Percentiles rank a stretch among this genome's conserved stretches.
phyloP scores from a whole-genome alignment of 2,888 invertebrate genomes.

The Drosophila parthenogenetica region DNA sequence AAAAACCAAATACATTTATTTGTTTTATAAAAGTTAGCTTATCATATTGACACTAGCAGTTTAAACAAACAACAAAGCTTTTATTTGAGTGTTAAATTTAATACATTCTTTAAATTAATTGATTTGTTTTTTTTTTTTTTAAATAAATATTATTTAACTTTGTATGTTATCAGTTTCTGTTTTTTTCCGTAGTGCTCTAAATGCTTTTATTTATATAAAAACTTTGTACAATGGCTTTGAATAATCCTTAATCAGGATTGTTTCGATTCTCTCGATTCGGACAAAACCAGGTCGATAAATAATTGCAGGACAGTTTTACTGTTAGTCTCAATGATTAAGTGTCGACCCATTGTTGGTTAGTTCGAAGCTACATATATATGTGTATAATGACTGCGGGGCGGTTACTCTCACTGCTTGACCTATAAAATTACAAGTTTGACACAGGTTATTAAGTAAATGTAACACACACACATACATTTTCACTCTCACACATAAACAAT shows the following conservation, averaged over 20 bases:
- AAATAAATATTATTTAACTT: no score
- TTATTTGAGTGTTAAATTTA: no score
- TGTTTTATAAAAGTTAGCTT: no score
- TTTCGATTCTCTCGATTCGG: not conserved
- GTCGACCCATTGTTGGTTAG: constrained; percentile 9
- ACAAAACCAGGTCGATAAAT: constrained; percentile 47
- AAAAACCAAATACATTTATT: no score
- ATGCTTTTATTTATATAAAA: no score
- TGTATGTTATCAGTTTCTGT: no score
- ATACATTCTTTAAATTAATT: no score
- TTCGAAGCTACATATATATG: constrained; percentile 22
- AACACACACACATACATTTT: constrained; percentile 48
- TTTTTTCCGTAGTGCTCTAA: no score
- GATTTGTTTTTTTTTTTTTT: no score
- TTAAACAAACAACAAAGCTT: no score
- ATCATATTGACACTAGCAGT: no score
- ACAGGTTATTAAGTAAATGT: constrained; percentile 76
- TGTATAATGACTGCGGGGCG: constrained; percentile 43
- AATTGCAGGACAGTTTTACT: constrained; percentile 54
- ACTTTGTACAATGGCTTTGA: no score
- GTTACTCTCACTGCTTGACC: constrained; percentile 39
- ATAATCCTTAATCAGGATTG: constrained; percentile 24
- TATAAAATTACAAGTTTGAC: constrained; percentile 63
- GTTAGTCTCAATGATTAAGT: constrained; percentile 49
- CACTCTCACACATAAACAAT: constrained; percentile 62